phyloP scores from a whole-genome alignment of 2,797 vertebrate species.

The Hydrolagus colliei region DNA sequence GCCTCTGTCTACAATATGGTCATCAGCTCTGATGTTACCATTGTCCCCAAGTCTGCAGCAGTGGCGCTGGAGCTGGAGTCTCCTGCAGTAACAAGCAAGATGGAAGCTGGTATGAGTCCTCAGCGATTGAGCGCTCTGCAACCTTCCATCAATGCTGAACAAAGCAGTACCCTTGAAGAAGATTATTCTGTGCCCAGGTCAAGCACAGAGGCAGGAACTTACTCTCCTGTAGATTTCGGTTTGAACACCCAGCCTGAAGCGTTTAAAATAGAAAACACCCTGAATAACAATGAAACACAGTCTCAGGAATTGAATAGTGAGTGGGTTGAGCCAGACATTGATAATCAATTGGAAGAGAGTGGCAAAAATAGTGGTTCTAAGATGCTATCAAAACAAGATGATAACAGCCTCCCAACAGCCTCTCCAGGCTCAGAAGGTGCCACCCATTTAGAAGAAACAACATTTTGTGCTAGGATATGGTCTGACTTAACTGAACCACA shows the following conservation, averaged over 20 bases:
- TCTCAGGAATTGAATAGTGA: conserved; percentile 72
- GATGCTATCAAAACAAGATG: conserved; percentile 50
- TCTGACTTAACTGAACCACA: conserved; percentile 18
- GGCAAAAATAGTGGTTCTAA: conserved; percentile 41
- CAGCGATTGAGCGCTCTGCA: background rate
- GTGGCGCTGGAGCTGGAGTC: background rate
- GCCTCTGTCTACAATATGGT: conserved; percentile 51
- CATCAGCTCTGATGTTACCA: conserved; percentile 18
- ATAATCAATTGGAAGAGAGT: conserved; percentile 53
- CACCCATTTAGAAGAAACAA: background rate
- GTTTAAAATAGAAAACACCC: conserved; percentile 54
- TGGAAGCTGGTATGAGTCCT: background rate
- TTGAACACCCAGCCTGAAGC: conserved; percentile 53
- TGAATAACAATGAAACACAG: conserved; percentile 54
- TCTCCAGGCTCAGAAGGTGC: conserved; percentile 52
- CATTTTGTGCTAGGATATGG: background rate
- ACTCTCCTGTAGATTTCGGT: conserved; percentile 31
- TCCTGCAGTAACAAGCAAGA: background rate
- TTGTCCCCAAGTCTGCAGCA: background rate
- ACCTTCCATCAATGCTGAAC: background rate
- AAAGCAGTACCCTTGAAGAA: background rate
- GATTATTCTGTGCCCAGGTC: background rate
- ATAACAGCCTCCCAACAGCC: conserved; percentile 47
- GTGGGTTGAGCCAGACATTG: conserved; percentile 53
- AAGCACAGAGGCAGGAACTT: background rate